Conservation (phyloP, 2,888 invertebrate genomes). For the Ophonus ardosiacus region DNA sequence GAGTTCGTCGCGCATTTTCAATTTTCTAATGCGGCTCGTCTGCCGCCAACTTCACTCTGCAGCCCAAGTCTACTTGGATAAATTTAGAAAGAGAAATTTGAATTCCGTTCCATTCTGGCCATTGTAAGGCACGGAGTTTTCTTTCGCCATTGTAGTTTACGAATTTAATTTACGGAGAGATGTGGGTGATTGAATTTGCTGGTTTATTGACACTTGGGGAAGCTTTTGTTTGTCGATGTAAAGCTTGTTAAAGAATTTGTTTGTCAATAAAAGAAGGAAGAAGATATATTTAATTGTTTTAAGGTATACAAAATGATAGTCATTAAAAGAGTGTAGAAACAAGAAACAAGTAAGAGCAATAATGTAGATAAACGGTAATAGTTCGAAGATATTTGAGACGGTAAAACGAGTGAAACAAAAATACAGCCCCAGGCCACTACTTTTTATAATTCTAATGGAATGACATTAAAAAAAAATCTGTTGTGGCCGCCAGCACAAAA, state of each 20-base stretch:
- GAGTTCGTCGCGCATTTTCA: slow-evolving; percentile 19
- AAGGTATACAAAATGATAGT: no score
- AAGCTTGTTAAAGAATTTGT: neutral
- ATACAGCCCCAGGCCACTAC: no score
- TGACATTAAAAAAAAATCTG: no score
- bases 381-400: no score
- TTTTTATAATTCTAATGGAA: no score
- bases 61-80: slow-evolving; percentile 7
- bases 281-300: neutral
- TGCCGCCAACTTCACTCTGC: neutral
- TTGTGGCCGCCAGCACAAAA: no score
- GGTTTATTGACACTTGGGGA: neutral
- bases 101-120: slow-evolving; percentile 5
- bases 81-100: slow-evolving; percentile 35
- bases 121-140: neutral
- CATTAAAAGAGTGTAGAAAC: no score
- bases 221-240: neutral
- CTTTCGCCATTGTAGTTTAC: slow-evolving; percentile 8
- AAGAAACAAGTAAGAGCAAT: no score
- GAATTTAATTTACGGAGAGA: slow-evolving; percentile 5
- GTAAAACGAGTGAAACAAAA: no score
- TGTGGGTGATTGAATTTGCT: neutral
- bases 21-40: slow-evolving; percentile 27
- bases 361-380: no score
- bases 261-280: neutral